These are phyloP conservation scores for Leptinotarsa undecemlineata DNA, from an alignment of 1,140 invertebrate species.

Conservation along the genomic window DNA sequence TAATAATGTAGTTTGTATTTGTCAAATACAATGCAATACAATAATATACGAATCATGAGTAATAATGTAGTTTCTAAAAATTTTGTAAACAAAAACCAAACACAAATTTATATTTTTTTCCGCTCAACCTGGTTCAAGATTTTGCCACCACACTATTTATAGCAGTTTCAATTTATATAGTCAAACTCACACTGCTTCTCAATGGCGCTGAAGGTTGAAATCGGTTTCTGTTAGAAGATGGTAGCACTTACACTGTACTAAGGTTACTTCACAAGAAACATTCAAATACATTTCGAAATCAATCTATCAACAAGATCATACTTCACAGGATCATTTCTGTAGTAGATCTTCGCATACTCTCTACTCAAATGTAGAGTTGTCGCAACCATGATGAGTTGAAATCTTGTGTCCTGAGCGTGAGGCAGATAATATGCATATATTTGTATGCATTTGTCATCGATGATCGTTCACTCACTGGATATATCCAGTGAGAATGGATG, in stretches of 20 bases:
- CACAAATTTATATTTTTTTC: no score
- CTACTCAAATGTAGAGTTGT: constrained; percentile 52
- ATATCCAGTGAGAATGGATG: constrained; percentile 48
- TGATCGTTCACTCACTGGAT: constrained; percentile 56
- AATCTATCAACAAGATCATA: constrained; percentile 54
- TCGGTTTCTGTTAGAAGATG: neutral
- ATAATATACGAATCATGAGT: no score
- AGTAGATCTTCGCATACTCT: constrained; percentile 57
- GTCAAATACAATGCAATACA: no score
- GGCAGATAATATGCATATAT: constrained; percentile 50
- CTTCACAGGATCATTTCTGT: constrained; percentile 64
- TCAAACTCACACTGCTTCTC: no score
- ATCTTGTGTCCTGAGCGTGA: constrained; percentile 58
- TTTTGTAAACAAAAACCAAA: no score
- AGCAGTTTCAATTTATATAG: no score
- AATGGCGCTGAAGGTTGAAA: no score
- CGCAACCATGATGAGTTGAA: constrained; percentile 58
- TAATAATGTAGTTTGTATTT: no score
- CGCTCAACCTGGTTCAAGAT: no score
- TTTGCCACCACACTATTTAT: no score
- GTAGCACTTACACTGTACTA: neutral
- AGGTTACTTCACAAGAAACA: neutral
- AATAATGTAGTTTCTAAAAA: no score
- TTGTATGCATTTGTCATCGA: constrained; percentile 52
- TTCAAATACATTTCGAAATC: neutral